A percentile compares a stretch with the other conserved stretches of the same genome.
Conservation (phyloP, 2,888 invertebrate species). For the Erebia palarica region DNA sequence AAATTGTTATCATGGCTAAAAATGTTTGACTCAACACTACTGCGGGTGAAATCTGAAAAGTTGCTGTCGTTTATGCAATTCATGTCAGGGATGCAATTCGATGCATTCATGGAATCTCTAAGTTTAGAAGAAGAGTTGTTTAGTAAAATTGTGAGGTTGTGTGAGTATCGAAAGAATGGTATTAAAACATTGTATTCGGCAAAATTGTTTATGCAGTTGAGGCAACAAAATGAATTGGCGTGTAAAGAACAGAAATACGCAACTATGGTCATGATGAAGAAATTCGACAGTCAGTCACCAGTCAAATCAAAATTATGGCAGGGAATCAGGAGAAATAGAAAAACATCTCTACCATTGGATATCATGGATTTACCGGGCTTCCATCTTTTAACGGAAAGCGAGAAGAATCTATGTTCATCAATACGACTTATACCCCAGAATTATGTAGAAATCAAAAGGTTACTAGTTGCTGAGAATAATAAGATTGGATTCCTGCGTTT, state of each 20-base stretch:
- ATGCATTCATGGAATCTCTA: conserved; percentile 89
- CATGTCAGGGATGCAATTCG: conserved; percentile 87
- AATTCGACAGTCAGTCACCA: conserved; percentile 65
- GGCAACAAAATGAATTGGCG: conserved; percentile 81
- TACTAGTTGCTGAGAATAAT: conserved; percentile 88
- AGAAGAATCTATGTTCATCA: conserved; percentile 89
- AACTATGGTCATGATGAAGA: conserved; percentile 61
- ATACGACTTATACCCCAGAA: conserved; percentile 89
- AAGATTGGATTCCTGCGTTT: conserved; percentile 89
- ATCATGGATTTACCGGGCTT: conserved; percentile 90
- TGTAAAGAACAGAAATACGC: conserved; percentile 73
- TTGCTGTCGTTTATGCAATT: conserved; percentile 90
- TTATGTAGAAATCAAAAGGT: conserved; percentile 89
- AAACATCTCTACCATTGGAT: conserved; percentile 77
- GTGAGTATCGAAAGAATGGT: conserved; percentile 87
- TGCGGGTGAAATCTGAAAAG: conserved; percentile 80
- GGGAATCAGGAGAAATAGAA: conserved; percentile 56
- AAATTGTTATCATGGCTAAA: conserved; percentile 87
- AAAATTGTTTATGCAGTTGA: conserved; percentile 85
- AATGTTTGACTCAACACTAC: conserved; percentile 85
- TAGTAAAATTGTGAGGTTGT: conserved; percentile 82
- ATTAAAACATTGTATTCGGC: conserved; percentile 85
- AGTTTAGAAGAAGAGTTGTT: conserved; percentile 87
- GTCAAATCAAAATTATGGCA: conserved; percentile 47
- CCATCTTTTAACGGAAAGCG: conserved; percentile 86